These are phyloP conservation scores for Laothoe populi DNA, from an alignment of 2,888 invertebrate genomes.

Conservation along the genomic window DNA sequence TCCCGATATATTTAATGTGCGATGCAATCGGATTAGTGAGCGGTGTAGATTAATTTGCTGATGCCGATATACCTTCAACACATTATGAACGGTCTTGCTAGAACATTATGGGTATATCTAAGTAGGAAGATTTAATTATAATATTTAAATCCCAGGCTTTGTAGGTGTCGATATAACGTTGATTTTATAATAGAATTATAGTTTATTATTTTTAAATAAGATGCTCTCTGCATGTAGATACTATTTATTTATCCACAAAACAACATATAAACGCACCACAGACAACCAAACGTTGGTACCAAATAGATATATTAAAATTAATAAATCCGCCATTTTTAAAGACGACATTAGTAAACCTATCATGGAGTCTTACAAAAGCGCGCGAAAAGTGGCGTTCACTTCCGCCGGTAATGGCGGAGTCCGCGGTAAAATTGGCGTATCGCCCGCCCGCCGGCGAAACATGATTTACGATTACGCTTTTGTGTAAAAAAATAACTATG, in stretches of 20 bases:
- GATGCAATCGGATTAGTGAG: slow-evolving; percentile 9
- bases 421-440: slow-evolving; percentile 62
- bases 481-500: slow-evolving; percentile 40
- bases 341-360: slow-evolving; percentile 41
- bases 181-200: not conserved
- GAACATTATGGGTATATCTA: not conserved
- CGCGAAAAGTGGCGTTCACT: slow-evolving; percentile 70
- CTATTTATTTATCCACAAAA: no score
- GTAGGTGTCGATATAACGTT: not conserved
- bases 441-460: slow-evolving; percentile 48
- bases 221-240: no score
- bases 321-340: slow-evolving; percentile 21
- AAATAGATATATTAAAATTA: no score
- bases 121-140: not conserved
- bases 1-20: slow-evolving; percentile 12
- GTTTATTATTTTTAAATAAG: not conserved
- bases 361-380: slow-evolving; percentile 52
- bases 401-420: slow-evolving; percentile 77
- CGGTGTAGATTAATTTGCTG: not conserved
- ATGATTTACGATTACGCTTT: slow-evolving; percentile 57
- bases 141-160: not conserved
- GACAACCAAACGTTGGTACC: no score
- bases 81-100: not conserved
- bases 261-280: no score
- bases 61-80: slow-evolving; percentile 1